Conservation (phyloP, 1,140 invertebrate species). For the Drosophila simulans region DNA sequence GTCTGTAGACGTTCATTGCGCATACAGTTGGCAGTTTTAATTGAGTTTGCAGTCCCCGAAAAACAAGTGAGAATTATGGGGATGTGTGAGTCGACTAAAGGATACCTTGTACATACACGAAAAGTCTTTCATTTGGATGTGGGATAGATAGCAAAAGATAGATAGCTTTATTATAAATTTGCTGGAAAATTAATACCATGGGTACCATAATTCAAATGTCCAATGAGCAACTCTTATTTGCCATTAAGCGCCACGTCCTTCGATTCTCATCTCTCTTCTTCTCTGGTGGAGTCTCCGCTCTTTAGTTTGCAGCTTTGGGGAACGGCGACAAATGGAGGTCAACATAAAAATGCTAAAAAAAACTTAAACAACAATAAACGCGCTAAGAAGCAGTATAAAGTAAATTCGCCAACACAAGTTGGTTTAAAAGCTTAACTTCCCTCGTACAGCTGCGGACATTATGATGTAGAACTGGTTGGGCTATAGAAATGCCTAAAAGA, state of each 20-base stretch:
- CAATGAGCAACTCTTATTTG: constrained; percentile 5
- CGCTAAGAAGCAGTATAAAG: constrained; percentile 50
- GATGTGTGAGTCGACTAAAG: neutral
- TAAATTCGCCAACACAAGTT: constrained; percentile 49
- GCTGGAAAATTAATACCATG: neutral
- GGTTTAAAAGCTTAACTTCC: constrained; percentile 3
- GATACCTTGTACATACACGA: constrained; percentile 1
- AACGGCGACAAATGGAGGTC: constrained; percentile 63
- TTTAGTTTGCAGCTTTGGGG: constrained; percentile 34
- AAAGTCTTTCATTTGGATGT: no score
- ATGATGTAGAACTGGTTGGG: neutral
- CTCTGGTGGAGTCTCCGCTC: constrained; percentile 18
- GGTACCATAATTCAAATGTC: constrained; percentile 1
- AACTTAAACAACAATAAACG: constrained; percentile 34
- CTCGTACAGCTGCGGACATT: neutral
- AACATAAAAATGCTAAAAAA: constrained; percentile 36
- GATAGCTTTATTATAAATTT: no score
- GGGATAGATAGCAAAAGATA: neutral
- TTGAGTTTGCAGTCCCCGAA: constrained; percentile 58
- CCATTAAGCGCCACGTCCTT: constrained; percentile 11
- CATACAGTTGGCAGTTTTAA: constrained; percentile 60
- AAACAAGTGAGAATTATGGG: constrained; percentile 6
- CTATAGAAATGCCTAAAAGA: neutral
- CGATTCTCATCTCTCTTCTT: constrained; percentile 7
- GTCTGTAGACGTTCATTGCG: constrained; percentile 31